Evolutionary conservation across 2,797 vertebrate species (phyloP), one percentile per base, ranked within the genome.

Genomic region (Xyrichtys novacula): DNA sequence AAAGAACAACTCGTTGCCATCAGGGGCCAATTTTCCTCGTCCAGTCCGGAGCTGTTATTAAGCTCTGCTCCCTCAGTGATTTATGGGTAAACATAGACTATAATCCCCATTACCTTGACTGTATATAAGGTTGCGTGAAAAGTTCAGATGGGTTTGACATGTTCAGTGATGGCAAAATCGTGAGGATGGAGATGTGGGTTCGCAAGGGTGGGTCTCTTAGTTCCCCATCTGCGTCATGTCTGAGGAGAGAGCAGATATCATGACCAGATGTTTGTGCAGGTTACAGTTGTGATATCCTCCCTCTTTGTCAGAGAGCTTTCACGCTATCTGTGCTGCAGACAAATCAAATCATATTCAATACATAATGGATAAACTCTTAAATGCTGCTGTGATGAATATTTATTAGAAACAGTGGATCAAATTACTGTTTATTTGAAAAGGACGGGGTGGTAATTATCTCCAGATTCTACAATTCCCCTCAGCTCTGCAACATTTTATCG

Each of bases 181-280:
- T 65, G 42, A 39, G 52, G 69, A 52, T 23, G 57, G 52, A 71
- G 74, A 81, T 61, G 29, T 17, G 25, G 29, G 28, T 57, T 22
- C 74, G 44, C 16, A 25, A 49, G 64, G 58, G 82, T 48, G 82
- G 65, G 58, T 63, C 49, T 43, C 10, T 65, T 31, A 28, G 44
- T 65, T 84, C 83, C 76, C 69, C 49, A 59, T 31, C 46, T 82
- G 69, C 44, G 14, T 84, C 76, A 74, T 79, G 63, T 68, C 60
- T 52, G 71, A 73, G 64, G 63, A 22, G 65, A 20, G 1, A 0
- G 60, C 43, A 44, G 39, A 83, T 72, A 85, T 89, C 77, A 71
- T 46, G 63, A 83, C 72, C 82, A 88, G 82, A 89, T 90, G 90
- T 85, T 79, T 47, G 16, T 74, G 52, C 39, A 68, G 60, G 40